Base-by-base conservation (phyloP, 2,888 invertebrate genomes). In the Cantharis rufa region DNA sequence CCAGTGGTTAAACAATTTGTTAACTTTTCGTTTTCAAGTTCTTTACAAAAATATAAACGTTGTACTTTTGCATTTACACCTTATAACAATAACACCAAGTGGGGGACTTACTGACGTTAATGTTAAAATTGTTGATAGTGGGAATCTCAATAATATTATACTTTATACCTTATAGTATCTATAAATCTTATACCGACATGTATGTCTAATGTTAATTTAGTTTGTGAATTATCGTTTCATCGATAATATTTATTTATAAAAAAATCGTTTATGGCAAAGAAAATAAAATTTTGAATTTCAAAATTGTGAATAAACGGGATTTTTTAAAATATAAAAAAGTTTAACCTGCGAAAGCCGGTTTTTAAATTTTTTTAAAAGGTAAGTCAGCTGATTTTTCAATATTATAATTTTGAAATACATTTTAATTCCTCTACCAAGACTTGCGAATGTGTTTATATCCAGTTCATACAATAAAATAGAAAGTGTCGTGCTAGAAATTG, bases 41-140 rank as follows among this genome's bases (percentile, higher is more conserved):
- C 10, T 18, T 64, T 64, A 15, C 64, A 64, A 11, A 16, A 64
- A 16, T 48, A 13, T 32, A 48, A 48, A 48, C n/a, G 48, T 48
- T 48, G 48, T 48, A 48, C 48, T 48, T 48, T 48, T 48, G 48
- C n/a, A n/a, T 48, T 48, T 48, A 48, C 48, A 48, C 48, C 48
- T 48, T 48, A 48, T n/a, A 48, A 48, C 48, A 48, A 48, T 48
- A 48, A 48, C n/a, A n/a, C 15, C 66, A 72, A 77, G 79, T 75
- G 79, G 79, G 79, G 77, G 75, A 79, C 48, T 48, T 48, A 32
- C 61, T 77, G 79, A 77, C 77, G 79, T 77, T 78, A 48, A 75
- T 75, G 71, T 74, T 78, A 76, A 70, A 73, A 48, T 48, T 79
- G 66, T 68, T 75, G 72, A 79, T 79, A 79, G 79, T 79, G 79